These are phyloP conservation scores for Sebastes steindachneri DNA, from an alignment of 2,797 vertebrate genomes.

Conservation along the genomic window DNA sequence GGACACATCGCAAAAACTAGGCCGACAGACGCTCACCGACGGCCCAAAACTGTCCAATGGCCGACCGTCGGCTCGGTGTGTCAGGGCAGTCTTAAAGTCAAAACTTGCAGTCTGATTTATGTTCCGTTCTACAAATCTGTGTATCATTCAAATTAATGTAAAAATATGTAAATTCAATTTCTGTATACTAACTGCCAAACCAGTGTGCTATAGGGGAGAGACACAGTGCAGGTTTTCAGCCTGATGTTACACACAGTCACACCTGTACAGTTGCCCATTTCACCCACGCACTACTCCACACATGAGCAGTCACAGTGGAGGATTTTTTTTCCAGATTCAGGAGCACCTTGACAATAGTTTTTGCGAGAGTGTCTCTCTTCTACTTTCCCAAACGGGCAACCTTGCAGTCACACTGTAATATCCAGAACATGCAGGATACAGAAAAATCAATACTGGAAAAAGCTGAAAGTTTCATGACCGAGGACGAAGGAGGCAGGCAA, in stretches of 20 bases:
- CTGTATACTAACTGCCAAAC: background rate
- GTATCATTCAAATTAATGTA: background rate
- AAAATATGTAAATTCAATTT: background rate
- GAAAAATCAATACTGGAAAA: conserved; percentile 11
- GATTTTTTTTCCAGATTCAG: background rate
- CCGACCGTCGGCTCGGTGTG: no score
- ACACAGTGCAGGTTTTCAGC: background rate
- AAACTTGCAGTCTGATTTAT: background rate
- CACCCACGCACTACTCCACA: background rate
- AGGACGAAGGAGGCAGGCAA: background rate
- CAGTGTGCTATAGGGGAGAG: background rate
- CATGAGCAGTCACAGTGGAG: background rate
- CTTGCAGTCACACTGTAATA: background rate
- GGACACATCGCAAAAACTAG: no score
- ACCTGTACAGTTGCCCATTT: background rate
- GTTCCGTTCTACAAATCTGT: background rate
- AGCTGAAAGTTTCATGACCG: background rate
- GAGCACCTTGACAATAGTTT: background rate
- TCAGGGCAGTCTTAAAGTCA: background rate
- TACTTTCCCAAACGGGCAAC: background rate
- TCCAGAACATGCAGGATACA: background rate
- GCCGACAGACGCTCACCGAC: no score
- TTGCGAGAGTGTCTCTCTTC: background rate
- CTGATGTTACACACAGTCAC: background rate
- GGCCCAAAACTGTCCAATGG: no score